Evolutionary conservation across 2,888 invertebrate species (phyloP), one percentile per base, ranked within the genome.

Genomic region (Hemaris fuciformis): DNA sequence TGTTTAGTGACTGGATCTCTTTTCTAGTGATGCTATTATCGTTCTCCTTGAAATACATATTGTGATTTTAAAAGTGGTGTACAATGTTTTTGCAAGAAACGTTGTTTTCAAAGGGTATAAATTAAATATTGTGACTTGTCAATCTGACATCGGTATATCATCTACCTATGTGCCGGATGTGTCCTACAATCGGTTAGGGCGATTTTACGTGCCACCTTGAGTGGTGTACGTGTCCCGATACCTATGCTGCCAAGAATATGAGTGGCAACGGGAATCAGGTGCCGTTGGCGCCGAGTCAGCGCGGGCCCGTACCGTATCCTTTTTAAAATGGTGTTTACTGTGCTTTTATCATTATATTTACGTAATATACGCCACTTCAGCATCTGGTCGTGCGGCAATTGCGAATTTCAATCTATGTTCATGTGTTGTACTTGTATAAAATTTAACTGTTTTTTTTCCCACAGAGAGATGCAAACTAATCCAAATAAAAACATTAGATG

Each of bases 181-280:
- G 90, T 91, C 89, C 90, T 91, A 91, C 89, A 89, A 89, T 91
- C 88, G 84, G 87, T 87, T 91, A 91, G 87, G 89, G 88, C 86
- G 87, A 89, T 82, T 86, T 87, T 88, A 88, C 91, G 93, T 93
- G 93, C 94, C 93, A 93, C 94, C 94, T 93, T 92, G 93, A 93
- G 93, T 88, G 90, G 91, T 94, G 89, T 93, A 93, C 91, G 91
- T 91, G 90, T 91, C 88, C 85, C 82, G 87, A 93, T 84, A 93
- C 93, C 93, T 93, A 92, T 93, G 93, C 93, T 91, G 91, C 90
- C 88, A 88, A 93, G 87, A 90, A 82, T 87, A 94, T 94, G 94
- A 94, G 94, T 90, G 93, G 93, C 87, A 94, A 94, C 91, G 94
- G 93, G 88, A 94, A 94, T 88, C 94, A 93, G 93, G 93, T 93